Evolutionary conservation across 2,113 vertebrate genomes (phyloP).

Genomic region (Leptodactylus fuscus): DNA sequence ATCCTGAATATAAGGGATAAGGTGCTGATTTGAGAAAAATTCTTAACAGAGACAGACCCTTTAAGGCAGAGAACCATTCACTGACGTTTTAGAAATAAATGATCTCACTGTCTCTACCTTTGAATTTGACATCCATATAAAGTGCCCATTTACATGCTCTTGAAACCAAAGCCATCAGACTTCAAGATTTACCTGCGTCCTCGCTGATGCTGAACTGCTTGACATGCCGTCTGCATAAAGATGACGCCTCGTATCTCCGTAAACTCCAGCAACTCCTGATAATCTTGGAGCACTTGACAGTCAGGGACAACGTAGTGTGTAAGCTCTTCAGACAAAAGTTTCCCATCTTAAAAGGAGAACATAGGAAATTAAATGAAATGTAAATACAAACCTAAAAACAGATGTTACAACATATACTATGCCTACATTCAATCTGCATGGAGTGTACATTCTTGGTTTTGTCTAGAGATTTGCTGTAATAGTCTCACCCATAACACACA

Average conservation of each 20-base stretch:
- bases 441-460: too few species aligned
- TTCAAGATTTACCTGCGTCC: slow-evolving; percentile 84
- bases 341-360: slow-evolving; percentile 78
- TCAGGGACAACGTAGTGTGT: slow-evolving; percentile 95
- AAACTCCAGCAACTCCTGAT: slow-evolving; percentile 91
- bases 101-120: too few species aligned
- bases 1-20: too few species aligned
- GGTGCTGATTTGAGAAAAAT: too few species aligned
- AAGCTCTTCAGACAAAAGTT: slow-evolving; percentile 83
- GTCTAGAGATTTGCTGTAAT: too few species aligned
- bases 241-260: slow-evolving; percentile 87
- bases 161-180: background rate
- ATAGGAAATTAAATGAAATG: background rate
- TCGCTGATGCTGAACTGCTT: slow-evolving; percentile 86
- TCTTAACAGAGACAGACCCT: too few species aligned
- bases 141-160: background rate
- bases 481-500: too few species aligned
- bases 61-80: too few species aligned
- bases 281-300: slow-evolving; percentile 88
- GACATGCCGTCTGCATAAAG: slow-evolving; percentile 93
- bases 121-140: background rate
- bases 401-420: background rate
- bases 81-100: too few species aligned
- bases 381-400: background rate
- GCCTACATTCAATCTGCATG: too few species aligned